Base-by-base conservation (phyloP, 1,140 invertebrate species). In the Bombus vancouverensis region DNA sequence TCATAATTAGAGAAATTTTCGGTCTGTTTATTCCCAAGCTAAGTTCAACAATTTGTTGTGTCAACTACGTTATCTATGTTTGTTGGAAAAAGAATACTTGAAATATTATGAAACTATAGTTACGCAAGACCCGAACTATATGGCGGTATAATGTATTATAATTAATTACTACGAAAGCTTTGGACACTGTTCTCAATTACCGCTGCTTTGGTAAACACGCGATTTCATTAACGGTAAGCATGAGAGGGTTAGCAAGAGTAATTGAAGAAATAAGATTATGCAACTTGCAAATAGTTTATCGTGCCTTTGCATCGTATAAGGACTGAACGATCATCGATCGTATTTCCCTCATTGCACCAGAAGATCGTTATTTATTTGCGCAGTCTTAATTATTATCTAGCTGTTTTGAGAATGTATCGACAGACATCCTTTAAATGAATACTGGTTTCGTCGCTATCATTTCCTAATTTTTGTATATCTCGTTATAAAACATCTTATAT, bases 211-310 rank as follows among this genome's bases (percentile, higher is more conserved):
- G 3, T 59, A 71, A 81, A 70, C 47, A 62, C 39, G 8, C 22
- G 42, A 53, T 76, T 22, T 18, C 71, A 44, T 73, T 28, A 34
- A 44, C 15, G 18, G 37, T 34, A 37, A 62, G 32, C 42, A 34
- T 8, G 25, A 57, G 6, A 47, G 18, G 12, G 37, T 80, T 22
- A 42, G 2, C 25, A 25, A 53, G 28, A 44, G 37, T 44, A 71
- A 81, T 76, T 53, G 78, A 25, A 39, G n/a, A 28, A 76, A 77
- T n/a, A 70, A 81, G 44, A 81, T 87, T 78, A n/a, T 66, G 66
- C 37, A 88, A 86, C 15, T n/a, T 66, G 32, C 12, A 13, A 66
- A 59, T 68, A 5, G 44, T 47, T 18, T 18, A 47, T 65, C 10
- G n/a, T 15, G 15, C 28, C 18, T n/a, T 4, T 42, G 12, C 6